These are phyloP conservation scores for Dinocampus coccinellae DNA, from an alignment of 2,888 invertebrate species.

Conservation along the genomic window DNA sequence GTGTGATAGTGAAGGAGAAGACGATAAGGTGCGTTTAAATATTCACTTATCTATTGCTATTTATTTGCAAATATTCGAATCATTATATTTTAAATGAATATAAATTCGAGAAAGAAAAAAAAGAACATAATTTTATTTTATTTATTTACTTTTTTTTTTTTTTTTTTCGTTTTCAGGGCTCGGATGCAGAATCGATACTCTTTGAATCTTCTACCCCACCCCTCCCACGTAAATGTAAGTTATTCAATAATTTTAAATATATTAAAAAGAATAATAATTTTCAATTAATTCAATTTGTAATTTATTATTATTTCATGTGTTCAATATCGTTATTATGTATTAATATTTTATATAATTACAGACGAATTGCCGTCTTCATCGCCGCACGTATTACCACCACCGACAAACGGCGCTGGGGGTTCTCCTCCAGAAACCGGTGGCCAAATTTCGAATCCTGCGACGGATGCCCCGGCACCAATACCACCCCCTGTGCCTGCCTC, in stretches of 20 bases:
- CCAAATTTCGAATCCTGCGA: constrained; percentile 70
- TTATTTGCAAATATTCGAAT: constrained; percentile 13
- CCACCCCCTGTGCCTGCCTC: constrained; percentile 81
- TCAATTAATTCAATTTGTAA: neutral
- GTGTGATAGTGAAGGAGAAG: constrained; percentile 95
- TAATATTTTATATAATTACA: too few relatives aligned
- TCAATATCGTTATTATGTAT: too few relatives aligned
- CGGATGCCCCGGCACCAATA: constrained; percentile 77
- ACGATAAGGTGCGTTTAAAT: constrained; percentile 83
- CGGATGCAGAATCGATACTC: constrained; percentile 82
- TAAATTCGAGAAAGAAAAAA: too few relatives aligned
- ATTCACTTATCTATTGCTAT: constrained; percentile 16
- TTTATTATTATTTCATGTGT: too few relatives aligned
- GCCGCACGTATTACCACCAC: constrained; percentile 67
- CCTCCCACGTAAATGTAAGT: constrained; percentile 71
- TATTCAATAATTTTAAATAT: too few relatives aligned
- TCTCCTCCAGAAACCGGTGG: constrained; percentile 68
- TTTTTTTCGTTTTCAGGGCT: constrained; percentile 73
- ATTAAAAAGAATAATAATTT: too few relatives aligned
- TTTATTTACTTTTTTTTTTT: constrained; percentile 51
- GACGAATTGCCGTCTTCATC: constrained; percentile 70
- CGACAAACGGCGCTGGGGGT: constrained; percentile 67
- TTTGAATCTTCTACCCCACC: constrained; percentile 77
- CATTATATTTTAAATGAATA: too few relatives aligned
- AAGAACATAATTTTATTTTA: constrained; percentile 14